phyloP scores from a whole-genome alignment of 2,797 vertebrate genomes.

The Sciurus carolinensis region DNA sequence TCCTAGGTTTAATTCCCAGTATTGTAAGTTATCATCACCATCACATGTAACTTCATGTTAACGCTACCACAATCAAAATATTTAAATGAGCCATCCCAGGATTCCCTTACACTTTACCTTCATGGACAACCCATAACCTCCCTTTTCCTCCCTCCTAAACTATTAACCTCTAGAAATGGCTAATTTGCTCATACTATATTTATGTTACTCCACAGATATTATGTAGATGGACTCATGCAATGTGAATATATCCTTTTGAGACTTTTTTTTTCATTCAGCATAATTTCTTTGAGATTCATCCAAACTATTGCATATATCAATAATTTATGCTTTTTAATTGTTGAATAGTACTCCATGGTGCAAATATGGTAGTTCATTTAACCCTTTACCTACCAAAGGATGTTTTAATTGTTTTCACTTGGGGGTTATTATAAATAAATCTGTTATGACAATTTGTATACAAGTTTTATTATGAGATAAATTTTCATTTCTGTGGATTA shows the following conservation, averaged over 20 bases:
- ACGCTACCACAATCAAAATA: not conserved
- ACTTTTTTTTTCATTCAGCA: not conserved
- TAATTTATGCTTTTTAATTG: not conserved
- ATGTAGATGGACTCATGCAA: not conserved
- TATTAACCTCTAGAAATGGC: not conserved
- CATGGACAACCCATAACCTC: not conserved
- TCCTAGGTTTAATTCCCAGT: too few relatives aligned
- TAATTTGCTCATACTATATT: not conserved
- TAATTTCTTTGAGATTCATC: conserved; percentile 32
- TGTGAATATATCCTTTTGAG: not conserved
- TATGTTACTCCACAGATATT: not conserved
- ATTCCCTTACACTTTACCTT: not conserved
- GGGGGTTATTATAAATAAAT: not conserved
- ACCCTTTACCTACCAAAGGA: not conserved
- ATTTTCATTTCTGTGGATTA: conserved; percentile 36
- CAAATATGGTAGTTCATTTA: not conserved
- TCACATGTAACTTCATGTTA: not conserved
- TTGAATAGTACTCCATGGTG: not conserved
- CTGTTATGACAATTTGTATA: not conserved
- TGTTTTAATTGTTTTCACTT: conserved; percentile 1
- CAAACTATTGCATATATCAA: not conserved
- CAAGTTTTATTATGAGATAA: conserved; percentile 16
- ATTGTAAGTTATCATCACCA: too few relatives aligned
- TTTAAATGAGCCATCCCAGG: not conserved
- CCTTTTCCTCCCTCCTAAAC: not conserved